phyloP scores from a whole-genome alignment of 2,888 invertebrate species.

The Drosophila anceps region DNA sequence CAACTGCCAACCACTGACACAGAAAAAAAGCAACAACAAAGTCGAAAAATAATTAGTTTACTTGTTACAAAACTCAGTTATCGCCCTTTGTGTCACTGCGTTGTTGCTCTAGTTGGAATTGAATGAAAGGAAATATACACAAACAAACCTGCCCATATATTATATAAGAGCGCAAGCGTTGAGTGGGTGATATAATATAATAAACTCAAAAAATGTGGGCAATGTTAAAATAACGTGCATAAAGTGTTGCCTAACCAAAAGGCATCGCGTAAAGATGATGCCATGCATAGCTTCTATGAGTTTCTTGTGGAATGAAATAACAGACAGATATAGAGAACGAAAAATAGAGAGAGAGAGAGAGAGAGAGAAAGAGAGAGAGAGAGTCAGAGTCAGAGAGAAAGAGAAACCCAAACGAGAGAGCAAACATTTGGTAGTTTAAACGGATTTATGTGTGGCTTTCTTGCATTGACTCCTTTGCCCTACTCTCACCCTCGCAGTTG shows the following conservation, averaged over 20 bases:
- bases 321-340: conserved; percentile 12
- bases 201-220: conserved; percentile 35
- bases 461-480: conserved; percentile 16
- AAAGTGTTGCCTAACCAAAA: conserved; percentile 68
- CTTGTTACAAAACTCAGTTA: conserved; percentile 81
- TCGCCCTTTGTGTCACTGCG: conserved; percentile 63
- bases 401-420: background rate
- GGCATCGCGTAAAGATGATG: conserved; percentile 45
- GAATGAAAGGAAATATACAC: conserved; percentile 67
- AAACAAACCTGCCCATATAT: conserved; percentile 27
- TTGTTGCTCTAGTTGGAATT: conserved; percentile 70
- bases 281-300: conserved; percentile 34
- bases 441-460: conserved; percentile 11
- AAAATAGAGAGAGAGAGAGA: background rate
- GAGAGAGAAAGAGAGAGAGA: background rate
- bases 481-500: conserved; percentile 6
- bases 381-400: conserved; percentile 1
- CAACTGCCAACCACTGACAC: conserved; percentile 42
- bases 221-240: conserved; percentile 39
- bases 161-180: conserved; percentile 9
- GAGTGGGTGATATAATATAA: conserved; percentile 56
- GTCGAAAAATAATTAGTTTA: conserved; percentile 81
- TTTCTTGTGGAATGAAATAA: background rate
- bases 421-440: conserved; percentile 13
- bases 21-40: conserved; percentile 43